phyloP scores from a whole-genome alignment of 2,113 vertebrate species.

The Probosciger aterrimus region DNA sequence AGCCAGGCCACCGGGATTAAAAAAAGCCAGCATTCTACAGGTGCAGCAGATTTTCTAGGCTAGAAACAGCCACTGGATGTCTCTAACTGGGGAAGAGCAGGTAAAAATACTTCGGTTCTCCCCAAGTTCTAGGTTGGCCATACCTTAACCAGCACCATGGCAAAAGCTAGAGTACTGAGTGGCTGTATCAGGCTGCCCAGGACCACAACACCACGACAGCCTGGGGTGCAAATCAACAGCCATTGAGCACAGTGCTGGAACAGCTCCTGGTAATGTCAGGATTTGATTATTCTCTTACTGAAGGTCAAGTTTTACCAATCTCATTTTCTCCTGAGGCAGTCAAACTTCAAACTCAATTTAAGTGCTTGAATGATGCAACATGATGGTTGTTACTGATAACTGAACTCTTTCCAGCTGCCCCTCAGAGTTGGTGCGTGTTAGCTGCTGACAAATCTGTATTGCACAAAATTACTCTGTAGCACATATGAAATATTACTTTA shows the following conservation, averaged over 20 bases:
- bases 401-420: background rate
- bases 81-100: background rate
- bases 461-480: background rate
- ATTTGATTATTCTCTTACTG: background rate
- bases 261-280: background rate
- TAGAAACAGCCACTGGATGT: background rate
- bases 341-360: background rate
- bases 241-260: background rate
- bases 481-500: background rate
- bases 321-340: background rate
- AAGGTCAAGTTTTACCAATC: background rate
- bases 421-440: background rate
- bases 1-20: background rate
- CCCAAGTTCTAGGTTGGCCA: background rate
- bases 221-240: background rate
- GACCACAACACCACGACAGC: fast-evolving
- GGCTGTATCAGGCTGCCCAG: fast-evolving
- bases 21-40: background rate
- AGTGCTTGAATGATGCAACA: background rate
- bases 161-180: background rate
- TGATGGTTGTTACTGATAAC: background rate
- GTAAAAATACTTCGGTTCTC: background rate
- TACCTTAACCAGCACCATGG: background rate
- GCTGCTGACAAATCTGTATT: background rate
- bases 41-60: background rate